Base-by-base conservation (phyloP, 2,113 vertebrate genomes). In the Delphinapterus leucas region DNA sequence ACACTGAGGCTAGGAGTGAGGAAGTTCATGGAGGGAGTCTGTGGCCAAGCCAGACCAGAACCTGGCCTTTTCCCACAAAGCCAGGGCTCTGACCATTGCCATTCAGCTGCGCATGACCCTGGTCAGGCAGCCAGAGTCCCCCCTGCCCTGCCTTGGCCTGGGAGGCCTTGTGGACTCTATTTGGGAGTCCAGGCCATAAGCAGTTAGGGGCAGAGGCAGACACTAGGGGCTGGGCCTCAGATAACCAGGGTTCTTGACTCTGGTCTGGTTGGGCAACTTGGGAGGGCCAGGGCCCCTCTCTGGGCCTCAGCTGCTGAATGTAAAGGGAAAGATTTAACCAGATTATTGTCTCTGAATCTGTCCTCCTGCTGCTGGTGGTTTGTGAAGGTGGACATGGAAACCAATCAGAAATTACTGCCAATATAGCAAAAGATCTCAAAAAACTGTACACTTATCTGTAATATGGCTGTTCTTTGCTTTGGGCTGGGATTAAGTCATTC, bases 401-500 rank as follows among this genome's bases (percentile, higher is more conserved):
- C 17, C 25, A 12, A 20, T 96, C 23, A 92, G 70, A 92, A 92
- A 73, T 41, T 25, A 36, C 47, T 67, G 28, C 85, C 44, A 58
- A 23, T 63, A 47, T 71, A 79, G 33, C 61, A 63, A 65, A 93
- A 58, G 23, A 6, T 31, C 25, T 68, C 28, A 65, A 28, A 74
- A 88, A 74, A 77, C 9, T 36, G 33, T 41, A 58, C 38, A 58
- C 21, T 73, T 6, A 17, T 49, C 23, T 79, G 68, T 83, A 74
- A 68, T 55, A 74, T 4, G 23, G 67, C 63, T 83, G 3, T 67
- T 92, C 31, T 97, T 96, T 77, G 84, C 84, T 87, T 79, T 93
- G 68, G 68, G n/a, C 44, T 68, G 31, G 33, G 70, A 73, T 93
- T 71, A 55, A 49, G 53, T 82, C 81, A 61, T 38, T 95, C 28